A percentile compares a stretch with the other conserved stretches of the same genome.
Evolutionary conservation across 2,113 vertebrate genomes (phyloP).

Genomic region (Setophaga petechia): DNA sequence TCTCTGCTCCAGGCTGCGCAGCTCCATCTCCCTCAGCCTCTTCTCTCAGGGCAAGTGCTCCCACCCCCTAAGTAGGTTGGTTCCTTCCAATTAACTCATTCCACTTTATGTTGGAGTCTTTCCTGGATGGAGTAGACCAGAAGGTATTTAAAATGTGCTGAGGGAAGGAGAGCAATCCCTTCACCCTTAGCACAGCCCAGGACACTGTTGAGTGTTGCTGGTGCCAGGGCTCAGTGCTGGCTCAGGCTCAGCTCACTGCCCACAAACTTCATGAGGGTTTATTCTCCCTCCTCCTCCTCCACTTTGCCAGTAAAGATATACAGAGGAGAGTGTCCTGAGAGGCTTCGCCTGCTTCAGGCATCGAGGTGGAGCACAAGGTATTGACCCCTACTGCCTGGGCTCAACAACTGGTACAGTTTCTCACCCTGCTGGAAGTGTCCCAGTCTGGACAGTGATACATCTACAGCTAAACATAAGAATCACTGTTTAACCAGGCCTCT

Average conservation of each 20-base stretch:
- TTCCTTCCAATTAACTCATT: not conserved
- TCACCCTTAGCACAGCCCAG: not conserved
- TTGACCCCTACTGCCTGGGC: not conserved
- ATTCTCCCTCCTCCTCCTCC: not conserved
- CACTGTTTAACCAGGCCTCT: not conserved
- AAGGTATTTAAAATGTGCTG: not conserved
- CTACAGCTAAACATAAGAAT: not conserved
- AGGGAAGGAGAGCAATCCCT: not conserved
- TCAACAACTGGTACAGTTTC: not conserved
- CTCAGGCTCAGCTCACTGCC: not conserved
- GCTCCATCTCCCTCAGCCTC: not conserved
- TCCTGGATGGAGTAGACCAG: not conserved
- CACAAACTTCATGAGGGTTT: not conserved
- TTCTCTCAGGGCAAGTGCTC: not conserved
- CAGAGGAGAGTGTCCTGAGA: not conserved
- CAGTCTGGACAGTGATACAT: not conserved
- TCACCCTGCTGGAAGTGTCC: not conserved
- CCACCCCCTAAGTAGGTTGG: not conserved
- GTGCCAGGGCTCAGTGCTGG: not conserved
- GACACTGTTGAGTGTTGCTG: not conserved
- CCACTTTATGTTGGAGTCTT: not conserved
- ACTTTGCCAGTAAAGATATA: not conserved
- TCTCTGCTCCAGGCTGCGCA: not conserved
- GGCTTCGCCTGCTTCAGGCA: not conserved
- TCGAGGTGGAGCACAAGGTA: not conserved